phyloP scores from a whole-genome alignment of 2,113 vertebrate genomes.

The Hyaena hyaena region DNA sequence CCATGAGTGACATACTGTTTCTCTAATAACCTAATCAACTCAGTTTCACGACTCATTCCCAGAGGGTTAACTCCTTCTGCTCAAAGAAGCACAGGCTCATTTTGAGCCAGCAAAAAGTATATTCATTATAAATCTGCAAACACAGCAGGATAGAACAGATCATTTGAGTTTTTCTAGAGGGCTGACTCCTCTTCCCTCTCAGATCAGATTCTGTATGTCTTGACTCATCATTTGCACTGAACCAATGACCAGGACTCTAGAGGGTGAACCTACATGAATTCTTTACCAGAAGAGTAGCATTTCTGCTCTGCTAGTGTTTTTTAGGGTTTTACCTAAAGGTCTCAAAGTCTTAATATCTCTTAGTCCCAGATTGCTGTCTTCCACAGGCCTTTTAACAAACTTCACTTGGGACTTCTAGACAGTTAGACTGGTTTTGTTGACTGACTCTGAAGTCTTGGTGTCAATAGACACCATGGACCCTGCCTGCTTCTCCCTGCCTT shows the following conservation, averaged over 20 bases:
- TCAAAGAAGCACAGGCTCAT: not conserved
- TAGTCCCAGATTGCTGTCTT: not conserved
- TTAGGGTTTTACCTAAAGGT: not conserved
- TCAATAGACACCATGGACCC: not conserved
- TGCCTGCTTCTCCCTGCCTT: not conserved
- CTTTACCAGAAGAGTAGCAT: not conserved
- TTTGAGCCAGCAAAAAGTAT: not conserved
- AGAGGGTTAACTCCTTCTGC: constrained; percentile 32
- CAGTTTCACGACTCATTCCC: not conserved
- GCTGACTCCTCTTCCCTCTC: not conserved
- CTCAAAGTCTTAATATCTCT: not conserved
- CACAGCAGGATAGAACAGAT: not conserved
- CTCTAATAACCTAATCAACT: not conserved
- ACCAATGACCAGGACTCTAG: not conserved
- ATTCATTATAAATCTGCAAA: not conserved
- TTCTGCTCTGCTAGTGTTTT: not conserved
- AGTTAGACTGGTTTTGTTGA: not conserved
- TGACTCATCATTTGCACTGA: not conserved
- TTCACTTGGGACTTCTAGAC: not conserved
- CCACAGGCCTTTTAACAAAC: not conserved
- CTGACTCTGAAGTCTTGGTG: not conserved
- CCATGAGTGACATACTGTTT: not conserved
- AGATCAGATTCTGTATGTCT: not conserved
- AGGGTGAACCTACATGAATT: not conserved
- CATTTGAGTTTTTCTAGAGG: not conserved